Evolutionary conservation across 2,113 vertebrate genomes (phyloP).

Genomic region (Bothrops jararaca): DNA sequence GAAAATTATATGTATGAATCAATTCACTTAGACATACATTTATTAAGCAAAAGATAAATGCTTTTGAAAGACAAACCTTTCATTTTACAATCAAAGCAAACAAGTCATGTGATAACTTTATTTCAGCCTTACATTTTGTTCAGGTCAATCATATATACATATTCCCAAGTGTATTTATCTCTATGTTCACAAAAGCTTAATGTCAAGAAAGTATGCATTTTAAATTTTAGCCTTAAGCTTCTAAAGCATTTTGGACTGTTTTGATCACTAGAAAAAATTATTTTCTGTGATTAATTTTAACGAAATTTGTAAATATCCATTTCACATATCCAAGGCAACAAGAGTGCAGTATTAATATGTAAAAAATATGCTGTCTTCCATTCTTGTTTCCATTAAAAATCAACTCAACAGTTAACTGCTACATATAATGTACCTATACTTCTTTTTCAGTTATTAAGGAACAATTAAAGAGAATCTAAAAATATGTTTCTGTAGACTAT

Average conservation of each 20-base stretch:
- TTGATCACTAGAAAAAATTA: not conserved
- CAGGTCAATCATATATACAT: not conserved
- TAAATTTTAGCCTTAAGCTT: not conserved
- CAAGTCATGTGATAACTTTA: not conserved
- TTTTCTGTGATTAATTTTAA: not conserved
- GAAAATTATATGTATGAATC: not conserved
- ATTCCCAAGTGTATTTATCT: not conserved
- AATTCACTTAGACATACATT: not conserved
- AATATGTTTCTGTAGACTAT: constrained; percentile 2
- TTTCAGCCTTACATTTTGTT: not conserved
- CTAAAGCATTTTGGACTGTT: not conserved
- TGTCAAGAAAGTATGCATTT: not conserved
- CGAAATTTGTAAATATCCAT: not conserved
- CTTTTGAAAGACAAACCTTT: not conserved
- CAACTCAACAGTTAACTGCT: constrained; percentile 14
- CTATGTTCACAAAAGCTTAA: not conserved
- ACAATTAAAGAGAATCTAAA: not conserved
- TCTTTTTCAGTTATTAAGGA: not conserved
- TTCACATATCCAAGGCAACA: not conserved
- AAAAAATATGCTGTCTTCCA: not conserved
- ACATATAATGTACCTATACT: not conserved
- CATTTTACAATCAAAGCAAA: not conserved
- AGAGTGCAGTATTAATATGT: not conserved
- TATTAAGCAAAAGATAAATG: not conserved
- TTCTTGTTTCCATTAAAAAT: not conserved